A percentile compares a stretch with the other conserved stretches of the same genome.
Conservation (phyloP, 2,888 invertebrate genomes). For the Ganaspis brasiliensis region DNA sequence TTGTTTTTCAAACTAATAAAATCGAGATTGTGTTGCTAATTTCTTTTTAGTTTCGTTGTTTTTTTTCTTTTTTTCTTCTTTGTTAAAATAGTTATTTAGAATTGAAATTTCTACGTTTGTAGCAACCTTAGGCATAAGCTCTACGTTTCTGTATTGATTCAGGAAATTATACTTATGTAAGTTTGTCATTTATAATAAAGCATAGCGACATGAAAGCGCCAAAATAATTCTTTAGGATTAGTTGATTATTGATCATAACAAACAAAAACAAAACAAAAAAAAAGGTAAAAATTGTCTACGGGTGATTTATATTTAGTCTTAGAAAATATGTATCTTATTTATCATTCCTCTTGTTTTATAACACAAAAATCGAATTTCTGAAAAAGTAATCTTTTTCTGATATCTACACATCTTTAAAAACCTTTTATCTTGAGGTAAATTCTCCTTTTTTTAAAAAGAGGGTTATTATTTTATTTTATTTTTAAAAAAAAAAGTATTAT, state of each 20-base stretch:
- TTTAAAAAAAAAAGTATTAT: background rate
- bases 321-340: no score
- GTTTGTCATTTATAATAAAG: constrained; percentile 79
- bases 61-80: constrained; percentile 23
- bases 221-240: constrained; percentile 40
- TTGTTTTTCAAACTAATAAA: background rate
- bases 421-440: constrained; percentile 23
- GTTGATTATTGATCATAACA: constrained; percentile 45
- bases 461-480: constrained; percentile 8
- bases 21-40: constrained; percentile 4
- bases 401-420: background rate
- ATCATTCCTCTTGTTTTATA: background rate
- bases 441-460: constrained; percentile 8
- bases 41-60: constrained; percentile 16
- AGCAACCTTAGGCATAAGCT: constrained; percentile 74
- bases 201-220: constrained; percentile 68
- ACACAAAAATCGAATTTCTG: background rate
- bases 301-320: no score
- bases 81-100: constrained; percentile 19
- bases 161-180: constrained; percentile 77
- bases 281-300: no score
- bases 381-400: constrained; percentile 27
- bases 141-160: constrained; percentile 76
- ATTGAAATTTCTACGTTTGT: constrained; percentile 44
- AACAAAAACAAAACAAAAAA: background rate